These are phyloP conservation scores for Thera britannica DNA, from an alignment of 2,888 invertebrate species.

Conservation along the genomic window DNA sequence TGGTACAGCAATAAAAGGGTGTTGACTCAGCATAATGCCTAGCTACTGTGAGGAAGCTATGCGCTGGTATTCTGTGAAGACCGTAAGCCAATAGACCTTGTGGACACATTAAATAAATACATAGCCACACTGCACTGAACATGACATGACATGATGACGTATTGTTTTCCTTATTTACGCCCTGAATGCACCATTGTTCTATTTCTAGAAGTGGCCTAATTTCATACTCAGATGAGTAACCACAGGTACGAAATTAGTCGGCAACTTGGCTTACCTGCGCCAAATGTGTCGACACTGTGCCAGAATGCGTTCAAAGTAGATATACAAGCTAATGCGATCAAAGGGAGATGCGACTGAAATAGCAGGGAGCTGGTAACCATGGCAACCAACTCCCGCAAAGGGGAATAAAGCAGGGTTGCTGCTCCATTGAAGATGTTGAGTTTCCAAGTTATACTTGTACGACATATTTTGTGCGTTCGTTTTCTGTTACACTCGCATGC, in stretches of 20 bases:
- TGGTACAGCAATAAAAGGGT: too few relatives aligned
- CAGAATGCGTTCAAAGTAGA: conserved; percentile 48
- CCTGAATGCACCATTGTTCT: neutral
- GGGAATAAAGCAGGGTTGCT: neutral
- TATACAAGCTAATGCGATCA: conserved; percentile 43
- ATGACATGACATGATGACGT: too few relatives aligned
- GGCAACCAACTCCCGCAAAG: conserved; percentile 60
- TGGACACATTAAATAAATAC: too few relatives aligned
- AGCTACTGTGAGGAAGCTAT: too few relatives aligned
- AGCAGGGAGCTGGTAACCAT: conserved; percentile 60
- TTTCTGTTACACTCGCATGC: too few relatives aligned
- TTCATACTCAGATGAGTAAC: conserved; percentile 13
- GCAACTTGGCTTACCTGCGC: conserved; percentile 16
- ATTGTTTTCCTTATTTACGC: neutral
- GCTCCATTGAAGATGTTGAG: neutral
- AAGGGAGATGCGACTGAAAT: conserved; percentile 55
- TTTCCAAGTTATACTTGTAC: neutral
- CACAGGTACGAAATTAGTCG: conserved; percentile 13
- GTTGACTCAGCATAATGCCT: too few relatives aligned
- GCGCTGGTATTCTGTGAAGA: too few relatives aligned
- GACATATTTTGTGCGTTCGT: too few relatives aligned
- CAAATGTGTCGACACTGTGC: conserved; percentile 13
- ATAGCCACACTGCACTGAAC: too few relatives aligned
- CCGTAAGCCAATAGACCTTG: too few relatives aligned
- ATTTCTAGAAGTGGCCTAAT: neutral